These are phyloP conservation scores for Tauraco hartlaubi DNA, from an alignment of 2,797 vertebrate genomes.

Conservation along the genomic window DNA sequence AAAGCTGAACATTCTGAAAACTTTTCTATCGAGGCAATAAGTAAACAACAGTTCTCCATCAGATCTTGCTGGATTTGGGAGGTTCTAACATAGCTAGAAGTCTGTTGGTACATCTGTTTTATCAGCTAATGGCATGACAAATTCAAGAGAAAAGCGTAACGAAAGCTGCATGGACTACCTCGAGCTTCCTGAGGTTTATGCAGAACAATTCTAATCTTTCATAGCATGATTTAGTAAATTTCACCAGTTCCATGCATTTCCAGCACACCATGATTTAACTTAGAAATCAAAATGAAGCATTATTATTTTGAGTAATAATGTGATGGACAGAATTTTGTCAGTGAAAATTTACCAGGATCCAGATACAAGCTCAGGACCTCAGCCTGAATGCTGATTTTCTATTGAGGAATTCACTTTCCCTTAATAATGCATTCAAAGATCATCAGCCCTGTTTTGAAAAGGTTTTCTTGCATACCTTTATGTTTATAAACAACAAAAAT, in stretches of 20 bases:
- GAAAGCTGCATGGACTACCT: not conserved
- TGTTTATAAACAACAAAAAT: not conserved
- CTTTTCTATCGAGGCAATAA: not conserved
- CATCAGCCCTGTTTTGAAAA: not conserved
- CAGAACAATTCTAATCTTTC: not conserved
- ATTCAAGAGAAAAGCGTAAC: not conserved
- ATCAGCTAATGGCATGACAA: not conserved
- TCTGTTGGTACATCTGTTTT: not conserved
- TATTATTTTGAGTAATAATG: not conserved
- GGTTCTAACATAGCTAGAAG: not conserved
- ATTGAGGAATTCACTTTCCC: not conserved
- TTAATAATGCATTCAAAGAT: not conserved
- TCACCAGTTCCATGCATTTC: not conserved
- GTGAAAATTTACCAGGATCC: not conserved
- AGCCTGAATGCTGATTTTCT: not conserved
- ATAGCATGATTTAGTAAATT: not conserved
- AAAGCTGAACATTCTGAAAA: not conserved
- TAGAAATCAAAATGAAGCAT: not conserved
- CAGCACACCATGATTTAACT: not conserved
- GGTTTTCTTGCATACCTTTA: not conserved
- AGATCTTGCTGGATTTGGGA: not conserved
- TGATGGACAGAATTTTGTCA: not conserved
- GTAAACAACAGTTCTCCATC: not conserved
- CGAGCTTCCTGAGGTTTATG: not conserved
- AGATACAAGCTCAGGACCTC: not conserved